Base-by-base conservation (phyloP, 2,888 invertebrate species). In the Clanis bilineata region DNA sequence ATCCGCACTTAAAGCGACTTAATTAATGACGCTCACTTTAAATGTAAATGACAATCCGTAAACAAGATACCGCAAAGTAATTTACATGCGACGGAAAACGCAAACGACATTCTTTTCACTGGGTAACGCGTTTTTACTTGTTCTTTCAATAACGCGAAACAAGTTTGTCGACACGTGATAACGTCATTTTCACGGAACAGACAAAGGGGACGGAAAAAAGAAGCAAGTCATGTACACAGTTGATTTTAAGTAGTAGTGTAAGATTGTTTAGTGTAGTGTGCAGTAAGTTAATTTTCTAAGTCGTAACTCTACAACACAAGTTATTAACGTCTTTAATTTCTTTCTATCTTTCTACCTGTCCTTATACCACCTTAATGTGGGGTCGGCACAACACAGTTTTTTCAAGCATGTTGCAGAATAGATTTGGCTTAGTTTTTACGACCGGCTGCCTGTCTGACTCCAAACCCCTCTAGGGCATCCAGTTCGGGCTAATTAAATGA, bases 141-240 rank as follows among this genome's bases (percentile, higher is more conserved):
- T 71, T 67, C 67, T 69, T 73, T 72, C 74, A 74, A 73, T 76
- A 70, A 72, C 63, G 68, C 57, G 54, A 68, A 72, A 72, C 67
- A 72, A 63, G 64, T 63, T 44, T 25, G 63, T 61, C 64, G 62
- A 63, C 68, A 71, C 73, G 73, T 75, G 73, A 77, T 79, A 76
- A 73, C 70, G 73, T 73, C 69, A 68, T 77, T 77, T 67, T 65
- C 67, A 69, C 70, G 69, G 73, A 73, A 72, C 72, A 77, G 70
- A 79, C 75, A 76, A 77, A 75, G 68, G 62, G 69, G 64, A 68
- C 70, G 68, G 69, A 74, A 72, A 72, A 73, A 78, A 75, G 68
- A 77, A 73, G 69, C 70, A 72, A 79, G 79, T 75, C 76, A 79
- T 73, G 72, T 68, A 28, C 57, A 51, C 54, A 54, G 57, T 54